Evolutionary conservation across 2,113 vertebrate species (phyloP), one percentile per base, ranked within the genome.

Genomic region (Cathartes aura): DNA sequence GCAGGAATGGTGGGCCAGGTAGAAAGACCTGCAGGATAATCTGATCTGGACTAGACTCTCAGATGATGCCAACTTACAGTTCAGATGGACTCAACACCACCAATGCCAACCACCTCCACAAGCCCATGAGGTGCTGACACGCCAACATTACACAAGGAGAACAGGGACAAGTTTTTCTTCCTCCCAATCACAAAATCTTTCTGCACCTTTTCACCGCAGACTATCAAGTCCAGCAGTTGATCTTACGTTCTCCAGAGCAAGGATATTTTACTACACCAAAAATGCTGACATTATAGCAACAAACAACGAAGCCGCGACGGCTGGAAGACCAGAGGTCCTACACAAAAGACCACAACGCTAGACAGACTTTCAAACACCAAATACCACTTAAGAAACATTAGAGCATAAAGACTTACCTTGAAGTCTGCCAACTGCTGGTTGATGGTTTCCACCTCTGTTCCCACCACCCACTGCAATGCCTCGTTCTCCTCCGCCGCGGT

Each of bases 391-490:
- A 50, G n/a, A 73, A 62, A 52, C 1, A 0, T 2, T 0, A 21
- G 0, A 12, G 62, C 42, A 18, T 3, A 3, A 29, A 62, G 27
- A 42, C 99, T 90, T 98, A 99, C 99, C 99, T 99, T 99, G 96
- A 99, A 99, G 96, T 99, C 99, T 34, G 98, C 98, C 96, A 99
- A 92, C 94, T 99, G 99, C 81, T 99, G 99, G 93, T 98, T 99
- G 98, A 99, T 99, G 96, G 98, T 97, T 42, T 99, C 99, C 96
- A 99, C 99, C 98, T 99, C 99, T 0, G 99, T 99, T 7, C 99
- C 99, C 29, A 99, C 99, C 21, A 99, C 87, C 87, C 99, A 99
- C 97, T 99, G 99, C 16, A 99, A 68, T 0, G 98, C 98, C 82
- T 99, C 98, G 8, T 97, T 98, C 34, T 99, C 99, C 95, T 99